Conservation (phyloP, 2,113 vertebrate species). For the Pyxicephalus adspersus region DNA sequence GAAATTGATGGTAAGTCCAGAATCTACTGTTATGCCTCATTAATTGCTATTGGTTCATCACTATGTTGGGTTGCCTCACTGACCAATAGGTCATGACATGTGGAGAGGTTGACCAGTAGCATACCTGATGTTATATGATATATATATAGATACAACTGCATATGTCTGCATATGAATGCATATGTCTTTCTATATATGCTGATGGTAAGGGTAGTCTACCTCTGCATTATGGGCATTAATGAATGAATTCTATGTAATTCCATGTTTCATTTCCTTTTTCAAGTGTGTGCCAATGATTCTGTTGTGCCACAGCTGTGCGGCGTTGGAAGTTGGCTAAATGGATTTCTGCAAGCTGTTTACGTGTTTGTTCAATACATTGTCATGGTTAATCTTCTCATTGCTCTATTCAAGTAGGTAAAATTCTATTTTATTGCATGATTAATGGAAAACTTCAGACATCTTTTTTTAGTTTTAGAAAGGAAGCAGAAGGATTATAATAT, state of each 20-base stretch:
- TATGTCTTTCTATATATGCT: too few relatives aligned
- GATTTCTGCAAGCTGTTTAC: slow-evolving; percentile 95
- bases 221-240: too few relatives aligned
- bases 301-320: slow-evolving; percentile 69
- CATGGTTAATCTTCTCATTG: slow-evolving; percentile 99
- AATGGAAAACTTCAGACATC: not conserved
- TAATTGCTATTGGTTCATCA: too few relatives aligned
- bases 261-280: slow-evolving; percentile 24
- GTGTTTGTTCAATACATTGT: slow-evolving; percentile 99
- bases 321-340: slow-evolving; percentile 88
- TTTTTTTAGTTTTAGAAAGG: not conserved
- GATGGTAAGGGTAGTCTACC: too few relatives aligned
- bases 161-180: too few relatives aligned
- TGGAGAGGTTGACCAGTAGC: too few relatives aligned
- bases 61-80: too few relatives aligned
- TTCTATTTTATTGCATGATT: not conserved
- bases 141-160: too few relatives aligned
- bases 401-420: slow-evolving; percentile 93
- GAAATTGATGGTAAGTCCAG: slow-evolving; percentile 93
- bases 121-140: too few relatives aligned
- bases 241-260: too few relatives aligned
- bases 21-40: not conserved
- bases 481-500: too few relatives aligned
- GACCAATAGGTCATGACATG: too few relatives aligned
- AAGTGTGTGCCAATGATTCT: slow-evolving; percentile 88